Evolutionary conservation across 2,113 vertebrate species (phyloP), one percentile per base, ranked within the genome.

Genomic region (Limanda limanda): DNA sequence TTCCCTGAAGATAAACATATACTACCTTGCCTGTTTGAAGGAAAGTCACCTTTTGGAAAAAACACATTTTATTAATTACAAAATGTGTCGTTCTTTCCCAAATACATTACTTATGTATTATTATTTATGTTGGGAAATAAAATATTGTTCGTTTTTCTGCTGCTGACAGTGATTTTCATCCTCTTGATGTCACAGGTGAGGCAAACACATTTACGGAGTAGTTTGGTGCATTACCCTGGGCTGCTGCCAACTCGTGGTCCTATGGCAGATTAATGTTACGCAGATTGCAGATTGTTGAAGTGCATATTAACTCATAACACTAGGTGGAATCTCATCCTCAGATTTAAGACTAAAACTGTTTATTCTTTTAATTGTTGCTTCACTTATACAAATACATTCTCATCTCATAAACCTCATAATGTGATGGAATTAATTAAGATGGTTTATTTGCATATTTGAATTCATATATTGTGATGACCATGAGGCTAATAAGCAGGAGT

Each of bases 141-240:
- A 25, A 47, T 15, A 24, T 3, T 31, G 20, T 25, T 74, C 24
- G 12, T 1, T 1, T 61, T 45, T 61, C 23, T 54, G 21, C 56
- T 73, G 14, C 24, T 47, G 17, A 48, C 58, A 42, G 40, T 27
- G 40, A 68, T 18, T 51, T 21, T 75, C 31, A 40, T 45, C 37
- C 65, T 76, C 61, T 79, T 25, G 55, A 54, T 75, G 59, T 83
- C 42, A 35, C 18, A 66, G 66, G 72, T 25, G 25, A 21, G 23
- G 57, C 58, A 63, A 65, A 76, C 77, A 77, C 72, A 23, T 71
- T 55, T 58, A n/a, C 72, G 27, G 20, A 27, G 54, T 3, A 27
- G 52, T 84, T 89, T 90, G 88, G 87, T 87, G 86, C 86, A 88
- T 86, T 83, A 86, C 21, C 71, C 64, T 89, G 90, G 85, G 67